phyloP scores from a whole-genome alignment of 2,797 vertebrate species.

The Arctocebus calabarensis region DNA sequence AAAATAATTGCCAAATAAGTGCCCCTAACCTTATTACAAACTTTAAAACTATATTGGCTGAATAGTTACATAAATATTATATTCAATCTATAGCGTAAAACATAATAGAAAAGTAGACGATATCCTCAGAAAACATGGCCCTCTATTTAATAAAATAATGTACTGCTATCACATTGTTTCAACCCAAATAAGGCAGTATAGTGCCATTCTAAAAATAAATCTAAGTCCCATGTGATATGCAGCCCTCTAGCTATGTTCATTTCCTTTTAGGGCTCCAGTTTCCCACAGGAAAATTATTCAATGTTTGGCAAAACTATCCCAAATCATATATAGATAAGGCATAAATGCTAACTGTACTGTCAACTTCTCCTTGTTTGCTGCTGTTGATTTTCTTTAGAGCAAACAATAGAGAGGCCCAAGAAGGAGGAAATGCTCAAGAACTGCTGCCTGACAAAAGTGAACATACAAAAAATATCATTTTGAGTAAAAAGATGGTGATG shows the following conservation, averaged over 20 bases:
- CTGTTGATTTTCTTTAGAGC: constrained; percentile 47
- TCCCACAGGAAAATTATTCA: constrained; percentile 92
- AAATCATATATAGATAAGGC: constrained; percentile 80
- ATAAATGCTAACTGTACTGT: constrained; percentile 53
- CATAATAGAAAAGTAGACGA: constrained; percentile 47
- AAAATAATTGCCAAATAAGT: constrained; percentile 39
- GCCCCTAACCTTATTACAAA: constrained; percentile 1
- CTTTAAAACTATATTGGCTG: not conserved
- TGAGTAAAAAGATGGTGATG: constrained; percentile 18
- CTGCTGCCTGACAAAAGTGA: constrained; percentile 67
- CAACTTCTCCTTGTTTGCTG: constrained; percentile 68
- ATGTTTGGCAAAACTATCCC: constrained; percentile 85
- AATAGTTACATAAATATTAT: not conserved
- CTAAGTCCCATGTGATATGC: constrained; percentile 89
- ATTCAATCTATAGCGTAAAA: not conserved
- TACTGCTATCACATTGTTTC: constrained; percentile 84
- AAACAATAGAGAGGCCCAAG: constrained; percentile 32
- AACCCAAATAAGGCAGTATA: constrained; percentile 91
- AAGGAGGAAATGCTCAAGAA: constrained; percentile 63
- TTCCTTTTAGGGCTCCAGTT: constrained; percentile 92
- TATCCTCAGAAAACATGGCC: constrained; percentile 66
- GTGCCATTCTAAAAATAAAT: constrained; percentile 91
- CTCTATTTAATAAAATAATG: constrained; percentile 83
- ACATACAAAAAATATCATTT: constrained; percentile 75
- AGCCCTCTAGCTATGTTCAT: constrained; percentile 87